phyloP scores from a whole-genome alignment of 2,888 invertebrate species.

The Galerucella calmariensis region DNA sequence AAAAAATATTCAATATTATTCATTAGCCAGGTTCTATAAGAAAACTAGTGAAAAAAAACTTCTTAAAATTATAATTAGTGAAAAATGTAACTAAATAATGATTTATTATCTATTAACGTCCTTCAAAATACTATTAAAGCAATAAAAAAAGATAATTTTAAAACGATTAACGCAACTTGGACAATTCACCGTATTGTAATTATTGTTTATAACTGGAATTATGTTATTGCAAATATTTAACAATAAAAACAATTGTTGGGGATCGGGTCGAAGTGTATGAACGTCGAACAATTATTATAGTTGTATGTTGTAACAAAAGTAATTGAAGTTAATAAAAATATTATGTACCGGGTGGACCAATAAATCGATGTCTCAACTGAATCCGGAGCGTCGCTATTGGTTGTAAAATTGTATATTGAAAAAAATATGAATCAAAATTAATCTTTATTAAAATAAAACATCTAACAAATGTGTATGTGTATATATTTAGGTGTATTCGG shows the following conservation, averaged over 20 bases:
- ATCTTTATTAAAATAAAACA: background rate
- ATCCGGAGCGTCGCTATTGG: too few species aligned
- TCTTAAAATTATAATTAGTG: too few species aligned
- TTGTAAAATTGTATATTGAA: too few species aligned
- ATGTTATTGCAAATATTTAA: slow-evolving; percentile 10
- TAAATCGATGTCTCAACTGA: too few species aligned
- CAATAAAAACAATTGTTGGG: background rate
- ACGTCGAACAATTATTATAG: background rate
- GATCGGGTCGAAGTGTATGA: background rate
- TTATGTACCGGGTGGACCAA: too few species aligned
- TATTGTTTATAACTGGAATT: background rate
- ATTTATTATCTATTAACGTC: background rate
- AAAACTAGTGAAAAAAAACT: too few species aligned
- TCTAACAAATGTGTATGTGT: background rate
- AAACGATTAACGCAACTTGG: background rate
- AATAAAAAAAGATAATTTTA: background rate
- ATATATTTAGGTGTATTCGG: background rate
- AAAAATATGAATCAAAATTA: background rate
- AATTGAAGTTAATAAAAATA: background rate
- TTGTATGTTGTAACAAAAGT: background rate
- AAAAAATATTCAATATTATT: too few species aligned
- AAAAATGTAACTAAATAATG: too few species aligned
- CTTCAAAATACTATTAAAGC: background rate
- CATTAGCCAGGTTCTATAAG: too few species aligned
- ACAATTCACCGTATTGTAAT: background rate